These are phyloP conservation scores for Stegana nigrithorax DNA, from an alignment of 2,888 invertebrate genomes.

Conservation along the genomic window DNA sequence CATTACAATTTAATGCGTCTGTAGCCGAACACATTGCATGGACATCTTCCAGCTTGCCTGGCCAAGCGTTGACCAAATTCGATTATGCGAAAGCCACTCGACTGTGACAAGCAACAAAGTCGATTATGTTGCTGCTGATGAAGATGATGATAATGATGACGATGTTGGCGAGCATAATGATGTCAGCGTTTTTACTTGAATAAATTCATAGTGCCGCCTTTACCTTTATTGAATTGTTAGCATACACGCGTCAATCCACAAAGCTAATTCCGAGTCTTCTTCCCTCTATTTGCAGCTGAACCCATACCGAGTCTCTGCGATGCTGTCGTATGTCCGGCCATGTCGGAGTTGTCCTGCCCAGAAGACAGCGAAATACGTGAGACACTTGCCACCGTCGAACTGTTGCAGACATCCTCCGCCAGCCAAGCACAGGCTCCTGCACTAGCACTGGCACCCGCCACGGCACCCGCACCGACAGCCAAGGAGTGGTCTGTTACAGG, in stretches of 20 bases:
- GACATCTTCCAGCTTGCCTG: not conserved
- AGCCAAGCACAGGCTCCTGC: conserved; percentile 26
- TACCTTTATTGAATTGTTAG: not conserved
- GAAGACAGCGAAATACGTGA: conserved; percentile 62
- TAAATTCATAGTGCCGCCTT: conserved; percentile 15
- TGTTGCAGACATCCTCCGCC: conserved; percentile 30
- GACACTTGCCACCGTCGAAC: conserved; percentile 41
- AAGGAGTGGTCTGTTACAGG: too few relatives aligned
- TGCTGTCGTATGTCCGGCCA: conserved; percentile 59
- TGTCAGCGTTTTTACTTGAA: conserved; percentile 25
- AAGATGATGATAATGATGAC: not conserved
- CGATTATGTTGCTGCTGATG: too few relatives aligned
- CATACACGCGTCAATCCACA: not conserved
- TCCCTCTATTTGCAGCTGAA: conserved; percentile 46
- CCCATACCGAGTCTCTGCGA: conserved; percentile 55
- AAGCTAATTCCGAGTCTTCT: conserved; percentile 2
- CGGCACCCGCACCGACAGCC: conserved; percentile 23
- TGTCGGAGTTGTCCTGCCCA: conserved; percentile 61
- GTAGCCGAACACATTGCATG: not conserved
- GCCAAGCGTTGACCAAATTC: not conserved
- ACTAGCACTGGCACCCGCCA: conserved; percentile 19
- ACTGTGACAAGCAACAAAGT: too few relatives aligned
- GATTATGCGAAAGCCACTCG: not conserved
- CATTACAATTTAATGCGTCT: conserved; percentile 6
- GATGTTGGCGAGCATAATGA: not conserved